These are phyloP conservation scores for Polia nebulosa DNA, from an alignment of 2,888 invertebrate genomes.

Conservation along the genomic window DNA sequence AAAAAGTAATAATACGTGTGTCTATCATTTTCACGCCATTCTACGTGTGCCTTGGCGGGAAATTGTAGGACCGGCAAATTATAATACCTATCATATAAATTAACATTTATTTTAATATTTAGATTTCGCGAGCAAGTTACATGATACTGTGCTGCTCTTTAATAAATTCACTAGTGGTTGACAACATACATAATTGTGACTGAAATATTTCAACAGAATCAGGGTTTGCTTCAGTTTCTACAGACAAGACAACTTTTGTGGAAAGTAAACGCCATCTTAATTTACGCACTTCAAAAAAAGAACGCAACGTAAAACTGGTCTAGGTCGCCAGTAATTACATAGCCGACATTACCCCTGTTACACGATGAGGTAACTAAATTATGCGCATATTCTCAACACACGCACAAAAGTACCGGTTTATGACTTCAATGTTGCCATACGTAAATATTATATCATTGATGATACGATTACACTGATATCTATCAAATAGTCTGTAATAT, in stretches of 20 bases:
- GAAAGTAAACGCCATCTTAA: neutral
- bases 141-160: neutral
- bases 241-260: neutral
- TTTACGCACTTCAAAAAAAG: slow-evolving; percentile 1
- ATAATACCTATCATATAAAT: neutral
- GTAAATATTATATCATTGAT: slow-evolving; percentile 62
- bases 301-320: slow-evolving; percentile 21
- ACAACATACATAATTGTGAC: neutral
- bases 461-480: slow-evolving; percentile 55
- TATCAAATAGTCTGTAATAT: slow-evolving; percentile 51
- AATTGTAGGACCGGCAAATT: neutral
- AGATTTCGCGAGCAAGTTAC: neutral
- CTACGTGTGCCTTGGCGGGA: neutral
- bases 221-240: slow-evolving; percentile 11
- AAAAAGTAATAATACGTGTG: neutral
- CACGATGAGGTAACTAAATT: slow-evolving; percentile 30
- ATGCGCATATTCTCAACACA: slow-evolving; percentile 21
- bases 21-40: neutral
- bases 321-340: slow-evolving; percentile 31
- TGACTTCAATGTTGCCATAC: slow-evolving; percentile 35
- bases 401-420: slow-evolving; percentile 40
- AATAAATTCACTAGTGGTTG: neutral
- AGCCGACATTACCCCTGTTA: slow-evolving; percentile 26
- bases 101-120: too few relatives aligned
- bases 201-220: neutral